Percentiles rank a stretch among this genome's conserved stretches.
Evolutionary conservation across 2,797 vertebrate species (phyloP).

Genomic region (Erithacus rubecula): DNA sequence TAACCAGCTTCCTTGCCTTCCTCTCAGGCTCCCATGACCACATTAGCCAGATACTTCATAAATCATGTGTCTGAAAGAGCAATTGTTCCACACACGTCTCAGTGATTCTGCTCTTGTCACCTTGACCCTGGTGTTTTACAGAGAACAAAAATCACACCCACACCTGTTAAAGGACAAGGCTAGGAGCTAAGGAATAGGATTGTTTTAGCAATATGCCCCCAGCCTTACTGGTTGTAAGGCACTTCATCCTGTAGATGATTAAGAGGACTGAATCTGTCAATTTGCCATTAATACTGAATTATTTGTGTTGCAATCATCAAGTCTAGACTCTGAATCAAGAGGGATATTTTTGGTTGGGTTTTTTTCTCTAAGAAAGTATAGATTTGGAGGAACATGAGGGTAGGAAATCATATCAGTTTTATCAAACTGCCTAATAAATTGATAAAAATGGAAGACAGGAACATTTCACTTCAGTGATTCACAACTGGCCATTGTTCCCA

Average conservation of each 20-base stretch:
- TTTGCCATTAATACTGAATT: background rate
- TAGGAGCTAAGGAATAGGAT: background rate
- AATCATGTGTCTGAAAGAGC: conserved; percentile 61
- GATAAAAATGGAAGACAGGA: background rate
- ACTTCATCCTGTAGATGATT: background rate
- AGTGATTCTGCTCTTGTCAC: conserved; percentile 6
- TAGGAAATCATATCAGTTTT: background rate
- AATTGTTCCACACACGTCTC: conserved; percentile 36
- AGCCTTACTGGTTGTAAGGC: background rate
- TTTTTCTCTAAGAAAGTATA: background rate
- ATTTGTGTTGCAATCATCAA: background rate
- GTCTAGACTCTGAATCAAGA: background rate
- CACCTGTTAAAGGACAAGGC: conserved; percentile 8
- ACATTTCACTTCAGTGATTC: background rate
- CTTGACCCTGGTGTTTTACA: conserved; percentile 32
- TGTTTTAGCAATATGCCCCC: background rate
- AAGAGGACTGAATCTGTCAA: background rate
- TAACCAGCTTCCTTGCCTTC: conserved; percentile 25
- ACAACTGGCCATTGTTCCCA: background rate
- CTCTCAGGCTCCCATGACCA: conserved; percentile 6
- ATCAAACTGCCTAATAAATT: background rate
- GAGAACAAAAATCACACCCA: background rate
- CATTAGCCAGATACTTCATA: conserved; percentile 57
- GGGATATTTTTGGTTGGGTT: background rate
- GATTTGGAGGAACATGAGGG: background rate